phyloP scores from a whole-genome alignment of 2,113 vertebrate species.

The Camelus bactrianus region DNA sequence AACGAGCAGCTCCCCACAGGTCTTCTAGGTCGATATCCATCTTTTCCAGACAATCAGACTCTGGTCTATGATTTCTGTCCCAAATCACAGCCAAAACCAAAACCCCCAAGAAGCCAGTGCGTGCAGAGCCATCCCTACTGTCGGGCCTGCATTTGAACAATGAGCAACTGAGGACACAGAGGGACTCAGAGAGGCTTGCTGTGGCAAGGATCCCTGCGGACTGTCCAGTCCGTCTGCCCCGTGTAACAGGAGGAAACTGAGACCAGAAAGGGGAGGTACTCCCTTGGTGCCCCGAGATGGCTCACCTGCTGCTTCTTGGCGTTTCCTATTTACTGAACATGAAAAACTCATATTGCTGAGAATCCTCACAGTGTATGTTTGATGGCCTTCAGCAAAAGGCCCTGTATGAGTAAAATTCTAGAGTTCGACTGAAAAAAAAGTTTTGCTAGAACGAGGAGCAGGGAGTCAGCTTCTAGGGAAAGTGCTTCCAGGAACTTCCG shows the following conservation, averaged over 20 bases:
- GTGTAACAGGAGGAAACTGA: background rate
- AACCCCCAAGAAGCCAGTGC: background rate
- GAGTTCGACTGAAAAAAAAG: background rate
- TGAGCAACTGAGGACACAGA: background rate
- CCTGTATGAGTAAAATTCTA: background rate
- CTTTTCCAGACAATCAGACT: background rate
- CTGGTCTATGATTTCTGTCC: background rate
- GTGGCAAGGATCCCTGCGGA: background rate
- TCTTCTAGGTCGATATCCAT: background rate
- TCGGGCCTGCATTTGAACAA: background rate
- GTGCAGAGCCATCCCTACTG: background rate
- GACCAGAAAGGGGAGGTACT: background rate
- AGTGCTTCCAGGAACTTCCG: background rate
- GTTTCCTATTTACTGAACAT: background rate
- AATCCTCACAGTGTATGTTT: background rate
- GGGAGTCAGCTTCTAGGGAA: background rate
- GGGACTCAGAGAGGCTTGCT: background rate
- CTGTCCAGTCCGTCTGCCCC: background rate
- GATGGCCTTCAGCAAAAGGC: constrained; percentile 16
- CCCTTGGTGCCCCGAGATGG: background rate
- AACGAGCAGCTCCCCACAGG: background rate
- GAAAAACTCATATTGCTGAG: constrained; percentile 12
- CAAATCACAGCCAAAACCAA: background rate
- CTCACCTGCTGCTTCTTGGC: background rate
- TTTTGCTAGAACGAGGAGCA: background rate